Base-by-base conservation (phyloP, 2,888 invertebrate species). In the Macropis europaea region DNA sequence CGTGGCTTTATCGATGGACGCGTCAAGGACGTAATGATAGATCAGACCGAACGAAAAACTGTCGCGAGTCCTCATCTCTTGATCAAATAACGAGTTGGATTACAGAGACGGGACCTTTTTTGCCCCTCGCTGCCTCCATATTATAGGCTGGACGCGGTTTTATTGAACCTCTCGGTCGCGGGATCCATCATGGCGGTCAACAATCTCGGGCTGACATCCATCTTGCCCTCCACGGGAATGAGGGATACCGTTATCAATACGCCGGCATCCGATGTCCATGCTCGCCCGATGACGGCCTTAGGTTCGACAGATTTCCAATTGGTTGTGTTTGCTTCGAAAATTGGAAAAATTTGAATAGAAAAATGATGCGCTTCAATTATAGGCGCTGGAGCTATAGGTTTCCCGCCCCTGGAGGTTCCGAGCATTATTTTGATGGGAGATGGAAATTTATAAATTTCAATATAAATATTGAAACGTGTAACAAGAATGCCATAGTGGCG, bases 1-100 rank as follows among this genome's bases (percentile, higher is more conserved):
- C n/a, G n/a, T n/a, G 34, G 56, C 42, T 60, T 66, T 60, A 59
- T 73, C 73, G 73, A 59, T 54, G 34, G 19, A 36, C 60, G 57
- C 73, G 66, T 66, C 73, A 66, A 57, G 72, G 60, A 52, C 66
- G 50, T 43, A 66, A 60, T 73, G 64, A 59, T 73, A 62, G 59
- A 73, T 73, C 59, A 54, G 59, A 38, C 47, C 48, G 24, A 60
- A 56, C 11, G 36, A 66, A 66, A 64, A 73, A 59, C 42, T 59
- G 59, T 62, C 69, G 19, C 54, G 34, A 42, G 64, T 52, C 7
- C 48, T 61, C 64, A 43, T 68, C 68, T 50, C 26, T 32, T 67
- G 68, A 68, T 68, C 69, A 57, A 69, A 69, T 50, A 68, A 19
- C 56, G 63, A 22, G 3, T 47, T 24, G 67, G 64, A 64, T 64